Conservation (phyloP, 2,888 invertebrate genomes). For the Eupithecia tripunctaria region DNA sequence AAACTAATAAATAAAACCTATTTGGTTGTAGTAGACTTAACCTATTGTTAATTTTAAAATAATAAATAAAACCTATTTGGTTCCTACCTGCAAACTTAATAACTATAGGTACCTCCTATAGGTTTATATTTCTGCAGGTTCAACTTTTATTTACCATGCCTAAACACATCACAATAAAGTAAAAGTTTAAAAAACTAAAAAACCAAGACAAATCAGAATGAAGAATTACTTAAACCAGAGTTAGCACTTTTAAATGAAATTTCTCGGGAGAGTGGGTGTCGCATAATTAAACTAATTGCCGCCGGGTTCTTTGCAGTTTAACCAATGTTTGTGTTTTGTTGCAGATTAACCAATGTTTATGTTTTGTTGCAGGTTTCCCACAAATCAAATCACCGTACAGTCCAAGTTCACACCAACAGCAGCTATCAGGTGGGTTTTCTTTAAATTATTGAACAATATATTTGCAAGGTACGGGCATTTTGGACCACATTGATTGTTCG, state of each 20-base stretch:
- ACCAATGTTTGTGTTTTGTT: constrained; percentile 41
- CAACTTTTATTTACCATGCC: too few species aligned
- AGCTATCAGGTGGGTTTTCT: constrained; percentile 83
- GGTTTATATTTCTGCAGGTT: too few species aligned
- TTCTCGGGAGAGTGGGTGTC: constrained; percentile 53
- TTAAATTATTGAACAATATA: background rate
- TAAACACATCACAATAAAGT: background rate
- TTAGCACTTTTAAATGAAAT: constrained; percentile 61
- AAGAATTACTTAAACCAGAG: constrained; percentile 38
- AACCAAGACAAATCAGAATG: constrained; percentile 19
- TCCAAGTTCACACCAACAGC: constrained; percentile 82
- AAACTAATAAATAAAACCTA: too few species aligned
- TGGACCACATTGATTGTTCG: too few species aligned
- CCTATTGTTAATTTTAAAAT: too few species aligned
- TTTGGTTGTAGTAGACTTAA: background rate
- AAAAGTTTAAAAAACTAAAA: background rate
- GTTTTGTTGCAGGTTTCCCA: constrained; percentile 83
- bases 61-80: too few species aligned
- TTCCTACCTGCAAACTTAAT: too few species aligned
- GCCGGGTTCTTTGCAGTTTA: background rate
- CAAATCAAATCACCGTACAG: constrained; percentile 88
- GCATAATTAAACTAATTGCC: constrained; percentile 56
- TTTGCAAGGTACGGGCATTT: background rate
- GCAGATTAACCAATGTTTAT: constrained; percentile 12
- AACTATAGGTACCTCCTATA: too few species aligned